These are phyloP conservation scores for Rhyacophila brunnea DNA, from an alignment of 1,140 invertebrate species.

Conservation along the genomic window DNA sequence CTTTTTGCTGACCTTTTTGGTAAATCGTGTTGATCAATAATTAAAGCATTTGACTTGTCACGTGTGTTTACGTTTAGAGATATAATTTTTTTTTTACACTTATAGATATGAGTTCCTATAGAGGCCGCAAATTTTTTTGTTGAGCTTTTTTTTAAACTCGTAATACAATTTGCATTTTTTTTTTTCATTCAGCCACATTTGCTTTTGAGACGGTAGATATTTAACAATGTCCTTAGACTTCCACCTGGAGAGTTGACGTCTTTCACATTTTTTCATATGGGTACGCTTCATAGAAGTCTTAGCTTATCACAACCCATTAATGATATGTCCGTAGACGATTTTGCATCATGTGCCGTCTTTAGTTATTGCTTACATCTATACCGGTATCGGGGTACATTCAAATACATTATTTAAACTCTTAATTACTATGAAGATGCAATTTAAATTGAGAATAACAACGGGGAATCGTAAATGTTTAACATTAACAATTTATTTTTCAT, in stretches of 20 bases:
- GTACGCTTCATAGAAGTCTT: background rate
- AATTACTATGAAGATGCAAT: too few species aligned
- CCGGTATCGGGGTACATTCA: background rate
- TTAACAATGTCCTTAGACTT: background rate
- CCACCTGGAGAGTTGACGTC: background rate
- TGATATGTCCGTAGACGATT: background rate
- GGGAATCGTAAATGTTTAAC: too few species aligned
- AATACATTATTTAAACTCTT: too few species aligned
- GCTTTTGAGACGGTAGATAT: conserved; percentile 24
- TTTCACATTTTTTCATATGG: background rate
- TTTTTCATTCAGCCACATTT: conserved; percentile 15
- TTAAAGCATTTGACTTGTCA: conserved; percentile 25
- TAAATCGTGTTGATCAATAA: conserved; percentile 46
- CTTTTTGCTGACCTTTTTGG: conserved; percentile 60
- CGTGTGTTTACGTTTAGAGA: conserved; percentile 29
- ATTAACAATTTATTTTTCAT: too few species aligned
- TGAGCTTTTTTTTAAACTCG: conserved; percentile 21
- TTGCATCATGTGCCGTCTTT: background rate
- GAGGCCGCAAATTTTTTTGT: conserved; percentile 29
- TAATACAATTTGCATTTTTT: background rate
- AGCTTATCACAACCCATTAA: background rate
- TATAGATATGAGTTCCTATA: conserved; percentile 34
- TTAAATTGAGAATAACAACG: too few species aligned
- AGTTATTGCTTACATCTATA: background rate
- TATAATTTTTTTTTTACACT: conserved; percentile 14